Evolutionary conservation across 2,888 invertebrate genomes (phyloP), one percentile per base, ranked within the genome.

Genomic region (Agrotis exclamationis): DNA sequence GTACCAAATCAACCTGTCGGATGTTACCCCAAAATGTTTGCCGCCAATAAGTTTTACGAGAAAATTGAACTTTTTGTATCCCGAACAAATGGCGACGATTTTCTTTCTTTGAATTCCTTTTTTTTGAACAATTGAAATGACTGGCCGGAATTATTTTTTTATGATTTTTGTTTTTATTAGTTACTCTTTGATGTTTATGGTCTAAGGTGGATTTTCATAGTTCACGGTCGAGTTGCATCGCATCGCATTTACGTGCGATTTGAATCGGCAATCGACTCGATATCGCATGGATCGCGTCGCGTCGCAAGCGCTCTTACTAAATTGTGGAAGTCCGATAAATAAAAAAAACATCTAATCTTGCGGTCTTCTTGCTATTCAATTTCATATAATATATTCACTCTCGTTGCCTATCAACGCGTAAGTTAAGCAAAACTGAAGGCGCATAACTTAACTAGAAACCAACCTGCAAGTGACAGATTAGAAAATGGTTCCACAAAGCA

Each of bases 391-490:
- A 24, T 24, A 18, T 54, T 28, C 18, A 48, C 6, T 62, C 48
- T 47, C 22, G 33, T 78, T 45, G 18, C 57, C 50, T 39, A 50
- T 39, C 69, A 69, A 65, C 51, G 62, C 20, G n/a, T 39, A 59
- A 51, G 24, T 24, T 18, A 0, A 54, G 18, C 1, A 58, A 47
- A 65, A 18, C 47, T 39, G 45, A 33, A 50, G 20, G 45, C 59
- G 63, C 57, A 76, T 80, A 76, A 70, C 82, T 77, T 76, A 68
- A 62, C 56, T 57, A 76, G 58, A 33, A 71, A 74, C 64, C 62
- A 54, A 18, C 13, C 84, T 85, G 86, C 45, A 44, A 59, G 24
- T 87, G 84, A 84, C 86, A 83, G 82, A 82, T 84, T 79, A 82
- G 79, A 85, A 82, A 85, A 86, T 86, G 70, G 83, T 81, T 76